These are phyloP conservation scores for Chrysomallon squamiferum DNA, from an alignment of 1,140 invertebrate genomes.

Conservation along the genomic window DNA sequence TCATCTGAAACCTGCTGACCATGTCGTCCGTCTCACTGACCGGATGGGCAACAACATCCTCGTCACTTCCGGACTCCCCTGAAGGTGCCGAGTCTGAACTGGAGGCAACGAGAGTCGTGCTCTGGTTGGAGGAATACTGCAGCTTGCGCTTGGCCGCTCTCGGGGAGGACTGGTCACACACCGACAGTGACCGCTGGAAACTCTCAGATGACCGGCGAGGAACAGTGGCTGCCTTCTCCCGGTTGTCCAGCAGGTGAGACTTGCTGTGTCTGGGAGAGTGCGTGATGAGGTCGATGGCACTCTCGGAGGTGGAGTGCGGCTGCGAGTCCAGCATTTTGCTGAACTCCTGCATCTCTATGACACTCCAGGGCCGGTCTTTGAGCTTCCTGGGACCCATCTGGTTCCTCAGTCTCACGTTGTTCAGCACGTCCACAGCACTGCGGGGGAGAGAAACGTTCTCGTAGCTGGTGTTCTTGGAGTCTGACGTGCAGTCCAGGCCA, in stretches of 20 bases:
- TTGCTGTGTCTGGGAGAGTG: slow-evolving; percentile 23
- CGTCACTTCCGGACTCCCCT: not conserved
- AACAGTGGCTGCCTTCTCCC: slow-evolving; percentile 34
- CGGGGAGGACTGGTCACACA: slow-evolving; percentile 15
- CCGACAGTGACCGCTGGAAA: slow-evolving; percentile 27
- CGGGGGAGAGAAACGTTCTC: slow-evolving; percentile 7
- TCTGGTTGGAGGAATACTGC: slow-evolving; percentile 19
- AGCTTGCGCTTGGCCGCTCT: slow-evolving; percentile 39
- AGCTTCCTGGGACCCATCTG: slow-evolving; percentile 19
- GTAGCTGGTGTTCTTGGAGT: slow-evolving; percentile 20
- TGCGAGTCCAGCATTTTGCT: slow-evolving; percentile 64
- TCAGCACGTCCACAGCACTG: slow-evolving; percentile 9
- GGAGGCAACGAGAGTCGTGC: not conserved
- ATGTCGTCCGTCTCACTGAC: slow-evolving; percentile 3
- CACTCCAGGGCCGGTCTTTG: slow-evolving; percentile 80
- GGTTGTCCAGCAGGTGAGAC: slow-evolving; percentile 10
- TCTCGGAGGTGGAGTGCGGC: slow-evolving; percentile 82
- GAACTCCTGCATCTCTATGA: slow-evolving; percentile 80
- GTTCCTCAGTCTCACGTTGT: slow-evolving; percentile 25
- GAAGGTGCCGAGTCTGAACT: slow-evolving; percentile 16
- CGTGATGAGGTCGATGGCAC: slow-evolving; percentile 69
- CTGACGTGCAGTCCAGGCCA: slow-evolving; percentile 32
- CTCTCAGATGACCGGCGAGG: slow-evolving; percentile 17
- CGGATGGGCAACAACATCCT: slow-evolving; percentile 15
- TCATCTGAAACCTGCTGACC: not conserved